Evolutionary conservation across 2,888 invertebrate genomes (phyloP).

Genomic region (Dynastes tityus): DNA sequence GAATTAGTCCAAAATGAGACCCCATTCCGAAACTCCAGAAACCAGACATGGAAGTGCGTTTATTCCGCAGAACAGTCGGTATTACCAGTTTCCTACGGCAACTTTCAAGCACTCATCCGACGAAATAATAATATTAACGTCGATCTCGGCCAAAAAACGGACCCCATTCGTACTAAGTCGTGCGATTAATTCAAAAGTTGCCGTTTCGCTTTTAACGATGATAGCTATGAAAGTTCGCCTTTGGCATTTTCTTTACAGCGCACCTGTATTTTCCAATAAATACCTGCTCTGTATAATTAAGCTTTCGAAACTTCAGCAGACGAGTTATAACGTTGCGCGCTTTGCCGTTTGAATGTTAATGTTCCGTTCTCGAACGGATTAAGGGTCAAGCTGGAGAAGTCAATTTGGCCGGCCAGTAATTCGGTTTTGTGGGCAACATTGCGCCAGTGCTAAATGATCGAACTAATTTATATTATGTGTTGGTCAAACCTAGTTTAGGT

Average conservation of each 20-base stretch:
- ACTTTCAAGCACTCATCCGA: background rate
- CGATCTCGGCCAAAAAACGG: background rate
- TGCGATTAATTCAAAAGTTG: background rate
- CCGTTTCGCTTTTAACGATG: background rate
- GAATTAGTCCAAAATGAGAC: constrained; percentile 8
- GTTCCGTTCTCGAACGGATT: constrained; percentile 11
- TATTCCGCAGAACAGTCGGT: background rate
- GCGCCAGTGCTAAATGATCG: background rate
- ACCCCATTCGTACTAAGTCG: background rate
- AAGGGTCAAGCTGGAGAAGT: constrained; percentile 26
- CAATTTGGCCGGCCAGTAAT: constrained; percentile 11
- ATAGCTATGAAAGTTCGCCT: background rate
- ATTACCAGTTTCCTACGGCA: constrained; percentile 17
- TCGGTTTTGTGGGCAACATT: constrained; percentile 8
- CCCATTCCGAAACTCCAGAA: constrained; percentile 9
- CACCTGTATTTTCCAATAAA: constrained; percentile 3
- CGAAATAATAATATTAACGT: constrained; percentile 9
- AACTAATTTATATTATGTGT: constrained; percentile 5
- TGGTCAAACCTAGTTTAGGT: background rate
- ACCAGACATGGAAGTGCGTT: constrained; percentile 7
- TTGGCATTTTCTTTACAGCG: constrained; percentile 5
- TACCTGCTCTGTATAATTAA: constrained; percentile 7
- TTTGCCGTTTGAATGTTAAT: constrained; percentile 28
- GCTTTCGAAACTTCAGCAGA: constrained; percentile 16
- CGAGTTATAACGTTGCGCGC: constrained; percentile 16